phyloP scores from a whole-genome alignment of 1,140 invertebrate genomes.

The Leptinotarsa undecemlineata region DNA sequence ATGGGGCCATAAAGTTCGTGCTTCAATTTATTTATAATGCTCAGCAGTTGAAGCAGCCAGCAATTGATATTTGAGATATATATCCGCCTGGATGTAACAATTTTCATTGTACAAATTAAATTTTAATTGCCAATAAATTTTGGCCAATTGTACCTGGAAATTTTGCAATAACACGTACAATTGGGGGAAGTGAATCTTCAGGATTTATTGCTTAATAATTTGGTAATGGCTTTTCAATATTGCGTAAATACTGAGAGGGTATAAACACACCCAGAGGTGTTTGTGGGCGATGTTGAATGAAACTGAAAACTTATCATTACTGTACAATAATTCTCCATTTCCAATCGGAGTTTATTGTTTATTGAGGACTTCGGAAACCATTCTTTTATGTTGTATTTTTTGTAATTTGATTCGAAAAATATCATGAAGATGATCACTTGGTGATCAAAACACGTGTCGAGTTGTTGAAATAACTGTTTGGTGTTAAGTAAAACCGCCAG shows the following conservation, averaged over 20 bases:
- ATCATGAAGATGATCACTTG: too few relatives aligned
- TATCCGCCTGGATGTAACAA: constrained; percentile 29
- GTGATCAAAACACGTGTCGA: too few relatives aligned
- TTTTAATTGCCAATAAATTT: constrained; percentile 40
- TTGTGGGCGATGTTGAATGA: background rate
- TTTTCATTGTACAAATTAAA: constrained; percentile 39
- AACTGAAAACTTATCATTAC: background rate
- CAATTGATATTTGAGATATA: constrained; percentile 32
- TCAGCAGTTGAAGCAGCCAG: constrained; percentile 13
- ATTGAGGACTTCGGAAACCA: background rate
- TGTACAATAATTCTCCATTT: background rate
- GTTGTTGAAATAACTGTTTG: too few relatives aligned
- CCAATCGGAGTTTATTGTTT: background rate
- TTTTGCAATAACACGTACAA: constrained; percentile 36
- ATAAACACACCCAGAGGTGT: background rate
- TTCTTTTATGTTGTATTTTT: background rate
- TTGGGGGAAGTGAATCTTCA: constrained; percentile 33
- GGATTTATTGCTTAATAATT: constrained; percentile 38
- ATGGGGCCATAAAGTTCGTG: constrained; percentile 17
- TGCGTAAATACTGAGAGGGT: background rate
- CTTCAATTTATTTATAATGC: constrained; percentile 11
- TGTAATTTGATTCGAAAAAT: background rate
- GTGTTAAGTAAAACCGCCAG: too few relatives aligned
- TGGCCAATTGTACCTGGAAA: constrained; percentile 39
- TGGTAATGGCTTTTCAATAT: background rate